phyloP scores from a whole-genome alignment of 2,113 vertebrate species.

The Oxygymnocypris stewartii region DNA sequence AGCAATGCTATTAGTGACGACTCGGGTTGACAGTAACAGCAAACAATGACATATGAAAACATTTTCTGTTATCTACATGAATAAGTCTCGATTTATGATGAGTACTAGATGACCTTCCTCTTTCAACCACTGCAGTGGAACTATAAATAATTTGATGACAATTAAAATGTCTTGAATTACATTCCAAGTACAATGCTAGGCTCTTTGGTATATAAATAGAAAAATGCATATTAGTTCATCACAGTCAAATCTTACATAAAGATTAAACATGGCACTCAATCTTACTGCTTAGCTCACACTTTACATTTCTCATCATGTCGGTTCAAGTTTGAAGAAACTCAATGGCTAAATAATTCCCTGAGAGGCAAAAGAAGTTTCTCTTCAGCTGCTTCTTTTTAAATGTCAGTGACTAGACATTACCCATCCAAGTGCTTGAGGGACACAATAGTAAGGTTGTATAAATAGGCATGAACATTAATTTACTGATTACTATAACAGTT shows the following conservation, averaged over 20 bases:
- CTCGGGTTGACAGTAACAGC: conserved; percentile 33
- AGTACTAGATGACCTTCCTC: conserved; percentile 21
- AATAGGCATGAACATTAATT: conserved; percentile 27
- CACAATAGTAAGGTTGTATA: conserved; percentile 60
- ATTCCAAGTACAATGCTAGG: neutral
- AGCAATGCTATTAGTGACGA: conserved; percentile 26
- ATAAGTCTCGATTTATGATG: conserved; percentile 25
- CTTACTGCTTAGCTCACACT: neutral
- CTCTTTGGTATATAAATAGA: neutral
- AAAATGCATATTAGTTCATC: neutral
- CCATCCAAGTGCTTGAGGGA: conserved; percentile 39
- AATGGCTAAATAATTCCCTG: neutral
- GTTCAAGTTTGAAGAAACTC: neutral
- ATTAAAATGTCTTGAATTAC: conserved; percentile 28
- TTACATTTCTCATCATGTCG: conserved; percentile 5
- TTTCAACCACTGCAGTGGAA: neutral
- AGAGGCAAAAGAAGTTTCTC: conserved; percentile 4
- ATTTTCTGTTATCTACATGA: conserved; percentile 34
- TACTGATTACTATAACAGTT: conserved; percentile 52
- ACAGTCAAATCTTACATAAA: conserved; percentile 10
- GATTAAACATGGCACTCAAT: neutral
- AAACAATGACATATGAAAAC: conserved; percentile 47
- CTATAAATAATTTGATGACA: conserved; percentile 25
- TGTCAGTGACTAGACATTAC: conserved; percentile 20
- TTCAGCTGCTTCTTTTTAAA: neutral